Base-by-base conservation (phyloP, 2,888 invertebrate genomes). In the Sinohyriopsis cumingii region DNA sequence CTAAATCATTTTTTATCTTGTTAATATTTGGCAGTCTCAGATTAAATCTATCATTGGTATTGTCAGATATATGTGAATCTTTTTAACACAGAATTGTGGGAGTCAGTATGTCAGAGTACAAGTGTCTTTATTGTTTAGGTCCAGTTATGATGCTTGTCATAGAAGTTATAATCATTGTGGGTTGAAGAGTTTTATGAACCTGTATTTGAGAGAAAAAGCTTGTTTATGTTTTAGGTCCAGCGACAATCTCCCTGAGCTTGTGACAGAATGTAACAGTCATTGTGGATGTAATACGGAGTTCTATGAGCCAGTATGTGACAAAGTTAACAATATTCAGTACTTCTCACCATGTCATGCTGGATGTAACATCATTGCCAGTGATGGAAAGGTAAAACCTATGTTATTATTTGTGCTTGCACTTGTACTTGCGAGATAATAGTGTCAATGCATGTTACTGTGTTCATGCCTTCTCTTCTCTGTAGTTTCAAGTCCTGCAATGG, bases 331-430 rank as follows among this genome's bases (percentile, higher is more conserved):
- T 5, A 54, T 77, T 15, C 79, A 79, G 55, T 79, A 79, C 61
- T 79, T 79, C 55, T 79, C 79, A 1, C 94, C 95, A 0, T 95
- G 95, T 86, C 93, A 93, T 83, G 95, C 95, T 3, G 95, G 94
- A 1, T 95, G 95, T 85, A 59, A 60, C 0, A 19, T 28, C 15
- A 24, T 28, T 18, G 64, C 71, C 20, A 54, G 15, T 20, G 68
- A 78, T 57, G 67, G 70, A 60, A 62, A 69, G 72, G 79, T 73
- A 55, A 68, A 67, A 33, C 66, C 33, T 22, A 57, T 64, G 62
- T 71, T 33, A 33, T 33, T 7, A 33, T 33, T 9, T 33, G 28
- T 28, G 28, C 5, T 25, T 25, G 25, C 25, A 1, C 25, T 25
- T 25, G 28, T 28, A 1, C 25, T 25, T 25, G 28, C 6, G 68